Evolutionary conservation across 2,888 invertebrate species (phyloP).

Genomic region (Drosophila demipolita): DNA sequence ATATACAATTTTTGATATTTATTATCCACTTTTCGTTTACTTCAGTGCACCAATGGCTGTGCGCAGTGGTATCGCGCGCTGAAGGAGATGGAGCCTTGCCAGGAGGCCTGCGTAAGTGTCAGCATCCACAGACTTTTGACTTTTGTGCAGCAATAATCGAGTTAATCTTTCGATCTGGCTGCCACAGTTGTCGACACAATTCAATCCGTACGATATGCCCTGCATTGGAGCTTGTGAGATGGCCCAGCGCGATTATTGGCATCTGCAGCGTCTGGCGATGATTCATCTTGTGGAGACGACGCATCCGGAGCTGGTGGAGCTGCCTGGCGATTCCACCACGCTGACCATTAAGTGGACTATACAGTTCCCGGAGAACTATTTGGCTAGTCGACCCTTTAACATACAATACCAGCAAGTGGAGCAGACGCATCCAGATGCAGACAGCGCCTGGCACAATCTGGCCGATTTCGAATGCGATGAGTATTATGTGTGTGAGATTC

Average conservation of each 20-base stretch:
- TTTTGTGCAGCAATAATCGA: neutral
- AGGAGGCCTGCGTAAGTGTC: constrained; percentile 92
- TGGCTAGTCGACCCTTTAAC: constrained; percentile 78
- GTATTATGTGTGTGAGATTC: constrained; percentile 87
- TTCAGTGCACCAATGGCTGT: constrained; percentile 92
- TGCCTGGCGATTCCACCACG: constrained; percentile 26
- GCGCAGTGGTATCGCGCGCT: constrained; percentile 91
- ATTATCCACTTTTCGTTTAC: neutral
- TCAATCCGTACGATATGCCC: constrained; percentile 81
- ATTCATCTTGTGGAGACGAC: constrained; percentile 55
- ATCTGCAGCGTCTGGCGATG: constrained; percentile 70
- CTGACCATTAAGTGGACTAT: constrained; percentile 78
- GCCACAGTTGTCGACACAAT: constrained; percentile 69
- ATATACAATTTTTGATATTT: neutral
- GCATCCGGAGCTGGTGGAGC: constrained; percentile 60
- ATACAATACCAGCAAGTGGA: constrained; percentile 84
- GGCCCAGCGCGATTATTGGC: constrained; percentile 80
- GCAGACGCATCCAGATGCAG: constrained; percentile 87
- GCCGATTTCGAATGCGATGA: constrained; percentile 86
- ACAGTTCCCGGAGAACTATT: constrained; percentile 71
- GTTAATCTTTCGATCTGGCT: neutral
- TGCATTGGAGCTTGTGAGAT: constrained; percentile 83
- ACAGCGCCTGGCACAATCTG: constrained; percentile 89
- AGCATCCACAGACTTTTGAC: neutral
- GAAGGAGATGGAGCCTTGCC: constrained; percentile 89